Evolutionary conservation across 2,888 invertebrate genomes (phyloP), one percentile per base, ranked within the genome.

Genomic region (Nebria brevicollis): DNA sequence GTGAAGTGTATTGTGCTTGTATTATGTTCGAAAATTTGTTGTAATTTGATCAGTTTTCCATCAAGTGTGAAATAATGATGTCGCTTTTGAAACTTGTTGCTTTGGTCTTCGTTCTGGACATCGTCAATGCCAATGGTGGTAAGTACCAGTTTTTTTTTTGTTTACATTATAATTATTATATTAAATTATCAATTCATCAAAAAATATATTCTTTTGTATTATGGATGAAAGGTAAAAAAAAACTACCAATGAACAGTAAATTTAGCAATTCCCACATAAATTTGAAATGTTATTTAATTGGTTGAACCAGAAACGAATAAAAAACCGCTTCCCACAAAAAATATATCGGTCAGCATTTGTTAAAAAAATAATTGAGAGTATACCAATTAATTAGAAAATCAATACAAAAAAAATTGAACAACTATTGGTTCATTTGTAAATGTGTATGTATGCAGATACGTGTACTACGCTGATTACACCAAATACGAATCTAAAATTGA

Each of bases 11-110:
- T 11, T 13, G 54, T 54, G 54, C 8, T 54, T 54, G 54, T 66
- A 79, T 79, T 79, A 79, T 79, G 79, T 66, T 74, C 66, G 79
- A 54, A 75, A 79, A 79, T 66, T 68, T 75, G 79, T 79, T 74
- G 80, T 80, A 80, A 80, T 75, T 75, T 75, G 68, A 80, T 80
- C 75, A 80, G 75, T 80, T 80, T 75, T 70, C 80, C 80, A 80
- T 80, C 80, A 80, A 80, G 75, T 80, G 64, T 68, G 75, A 75
- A 72, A 80, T 80, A 80, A 80, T 75, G 80, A 80, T 75, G 80
- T 75, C 80, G 75, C 65, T 80, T 80, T 80, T 80, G 80, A 80
- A 80, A 75, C 70, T 75, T 74, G 72, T 75, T 80, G 75, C 75
- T 68, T n/a, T 75, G 54, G 75, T 80, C 70, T 75, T 80, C 68